Conservation (phyloP, 2,797 vertebrate species). For the Hippoglossus hippoglossus region DNA sequence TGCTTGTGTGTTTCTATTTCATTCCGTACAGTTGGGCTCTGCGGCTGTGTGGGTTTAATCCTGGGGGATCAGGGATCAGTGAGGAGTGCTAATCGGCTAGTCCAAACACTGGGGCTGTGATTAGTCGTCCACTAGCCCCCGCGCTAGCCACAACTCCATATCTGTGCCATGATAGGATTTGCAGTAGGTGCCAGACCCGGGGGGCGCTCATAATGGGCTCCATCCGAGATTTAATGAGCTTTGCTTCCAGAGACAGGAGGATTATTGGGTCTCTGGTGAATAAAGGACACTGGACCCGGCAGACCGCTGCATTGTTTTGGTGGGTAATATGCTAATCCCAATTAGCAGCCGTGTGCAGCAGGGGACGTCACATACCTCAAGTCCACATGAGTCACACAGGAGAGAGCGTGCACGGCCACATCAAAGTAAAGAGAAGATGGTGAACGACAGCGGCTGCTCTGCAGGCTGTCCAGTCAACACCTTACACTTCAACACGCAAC, state of each 20-base stretch:
- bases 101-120: constrained; percentile 61
- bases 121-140: constrained; percentile 45
- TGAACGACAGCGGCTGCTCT: constrained; percentile 22
- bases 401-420: constrained; percentile 13
- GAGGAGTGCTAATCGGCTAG: constrained; percentile 59
- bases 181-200: constrained; percentile 70
- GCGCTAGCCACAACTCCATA: constrained; percentile 58
- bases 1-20: constrained; percentile 21
- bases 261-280: constrained; percentile 72
- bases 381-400: constrained; percentile 46
- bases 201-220: constrained; percentile 73
- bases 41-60: constrained; percentile 54
- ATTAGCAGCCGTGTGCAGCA: constrained; percentile 64
- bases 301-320: constrained; percentile 67
- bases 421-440: constrained; percentile 3
- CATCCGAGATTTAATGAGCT: constrained; percentile 81
- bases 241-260: constrained; percentile 77
- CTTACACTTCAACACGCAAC: not conserved
- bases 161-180: constrained; percentile 78
- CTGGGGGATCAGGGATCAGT: constrained; percentile 50
- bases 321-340: constrained; percentile 71
- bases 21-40: constrained; percentile 3
- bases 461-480: constrained; percentile 19
- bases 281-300: constrained; percentile 67
- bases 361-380: constrained; percentile 66